Evolutionary conservation across 2,888 invertebrate species (phyloP).

Genomic region (Cosmopolites sordidus): DNA sequence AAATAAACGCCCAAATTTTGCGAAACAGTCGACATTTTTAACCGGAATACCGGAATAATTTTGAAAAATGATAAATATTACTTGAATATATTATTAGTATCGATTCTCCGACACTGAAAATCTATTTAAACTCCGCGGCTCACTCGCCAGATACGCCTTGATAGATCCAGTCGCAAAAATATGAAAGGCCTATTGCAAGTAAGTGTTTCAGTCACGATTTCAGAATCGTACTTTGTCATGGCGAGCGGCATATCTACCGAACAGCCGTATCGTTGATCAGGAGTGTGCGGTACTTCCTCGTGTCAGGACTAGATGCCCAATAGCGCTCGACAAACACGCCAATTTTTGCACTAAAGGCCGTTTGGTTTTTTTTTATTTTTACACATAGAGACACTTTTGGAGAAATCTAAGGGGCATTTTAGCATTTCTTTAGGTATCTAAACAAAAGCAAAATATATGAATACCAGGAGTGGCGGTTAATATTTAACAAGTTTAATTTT

Average conservation of each 20-base stretch:
- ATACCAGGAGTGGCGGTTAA: no score
- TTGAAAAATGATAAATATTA: no score
- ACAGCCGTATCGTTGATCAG: slow-evolving; percentile 23
- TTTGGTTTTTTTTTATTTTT: neutral
- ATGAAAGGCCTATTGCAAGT: slow-evolving; percentile 36
- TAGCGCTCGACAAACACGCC: neutral
- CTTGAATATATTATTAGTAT: no score
- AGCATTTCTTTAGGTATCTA: no score
- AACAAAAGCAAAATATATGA: no score
- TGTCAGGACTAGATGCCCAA: slow-evolving; percentile 2
- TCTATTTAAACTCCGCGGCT: slow-evolving; percentile 4
- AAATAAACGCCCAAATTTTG: no score
- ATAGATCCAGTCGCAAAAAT: slow-evolving; percentile 36
- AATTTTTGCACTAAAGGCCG: neutral
- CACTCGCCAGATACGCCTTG: slow-evolving; percentile 12
- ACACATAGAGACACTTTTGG: no score
- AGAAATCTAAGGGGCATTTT: no score
- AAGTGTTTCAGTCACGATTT: slow-evolving; percentile 43
- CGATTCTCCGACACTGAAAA: slow-evolving; percentile 3
- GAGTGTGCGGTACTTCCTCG: slow-evolving; percentile 24
- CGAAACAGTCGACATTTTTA: no score
- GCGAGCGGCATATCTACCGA: slow-evolving; percentile 10
- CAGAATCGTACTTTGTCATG: slow-evolving; percentile 20
- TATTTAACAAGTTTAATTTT: no score
- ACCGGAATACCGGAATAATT: no score